phyloP scores from a whole-genome alignment of 2,888 invertebrate species.

The Conus canariensis region DNA sequence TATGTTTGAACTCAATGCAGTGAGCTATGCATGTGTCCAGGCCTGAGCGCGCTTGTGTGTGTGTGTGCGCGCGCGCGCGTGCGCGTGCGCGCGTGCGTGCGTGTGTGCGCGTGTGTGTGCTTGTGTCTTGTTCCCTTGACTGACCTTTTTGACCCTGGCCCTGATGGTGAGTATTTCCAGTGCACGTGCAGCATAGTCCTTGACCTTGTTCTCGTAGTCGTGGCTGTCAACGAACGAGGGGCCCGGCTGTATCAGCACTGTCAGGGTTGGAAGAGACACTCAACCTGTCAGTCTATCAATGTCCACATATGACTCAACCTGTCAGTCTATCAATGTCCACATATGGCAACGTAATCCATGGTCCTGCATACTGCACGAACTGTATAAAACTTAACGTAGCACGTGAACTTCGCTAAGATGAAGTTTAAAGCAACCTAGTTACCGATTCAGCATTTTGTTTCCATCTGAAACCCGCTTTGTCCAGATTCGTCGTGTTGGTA shows the following conservation, averaged over 20 bases:
- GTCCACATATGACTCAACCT: background rate
- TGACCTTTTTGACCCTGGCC: background rate
- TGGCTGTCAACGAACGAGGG: background rate
- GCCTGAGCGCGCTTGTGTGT: background rate
- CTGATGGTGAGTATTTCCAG: conserved; percentile 26
- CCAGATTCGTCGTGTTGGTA: too few species aligned
- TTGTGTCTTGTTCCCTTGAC: background rate
- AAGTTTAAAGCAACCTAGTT: too few species aligned
- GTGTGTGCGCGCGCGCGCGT: conserved; percentile 9
- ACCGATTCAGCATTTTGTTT: too few species aligned
- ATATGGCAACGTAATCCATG: too few species aligned
- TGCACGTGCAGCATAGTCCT: conserved; percentile 31
- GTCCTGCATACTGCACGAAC: too few species aligned
- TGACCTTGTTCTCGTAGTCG: background rate
- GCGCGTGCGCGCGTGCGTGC: background rate
- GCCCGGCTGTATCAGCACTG: conserved; percentile 13
- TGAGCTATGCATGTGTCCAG: background rate
- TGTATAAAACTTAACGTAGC: too few species aligned
- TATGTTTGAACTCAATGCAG: background rate
- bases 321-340: background rate
- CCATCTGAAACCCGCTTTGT: too few species aligned
- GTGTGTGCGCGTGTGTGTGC: background rate
- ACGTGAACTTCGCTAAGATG: too few species aligned
- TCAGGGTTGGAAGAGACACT: too few species aligned
- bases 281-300: background rate